These are phyloP conservation scores for Anolis sagrei DNA, from an alignment of 2,113 vertebrate species.

Conservation along the genomic window DNA sequence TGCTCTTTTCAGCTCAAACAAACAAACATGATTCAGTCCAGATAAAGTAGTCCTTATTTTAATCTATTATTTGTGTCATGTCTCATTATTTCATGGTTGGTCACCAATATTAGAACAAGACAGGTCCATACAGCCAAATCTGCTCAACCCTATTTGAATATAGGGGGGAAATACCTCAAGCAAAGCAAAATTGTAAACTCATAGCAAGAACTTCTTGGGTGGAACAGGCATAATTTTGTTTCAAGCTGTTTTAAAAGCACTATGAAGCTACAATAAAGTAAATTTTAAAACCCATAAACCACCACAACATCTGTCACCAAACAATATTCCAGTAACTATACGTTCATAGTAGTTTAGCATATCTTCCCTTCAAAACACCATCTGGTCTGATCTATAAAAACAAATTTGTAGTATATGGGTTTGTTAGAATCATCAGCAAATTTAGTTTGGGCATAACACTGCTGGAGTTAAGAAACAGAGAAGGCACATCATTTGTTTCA, in stretches of 20 bases:
- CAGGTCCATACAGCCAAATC: background rate
- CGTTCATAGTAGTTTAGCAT: slow-evolving; percentile 48
- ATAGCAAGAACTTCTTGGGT: background rate
- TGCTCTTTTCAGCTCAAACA: too few species aligned
- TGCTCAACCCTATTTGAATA: background rate
- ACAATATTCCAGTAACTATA: slow-evolving; percentile 49
- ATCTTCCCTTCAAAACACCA: slow-evolving; percentile 59
- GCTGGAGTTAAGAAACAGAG: background rate
- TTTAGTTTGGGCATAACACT: slow-evolving; percentile 8
- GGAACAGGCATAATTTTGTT: slow-evolving; percentile 24
- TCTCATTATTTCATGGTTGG: too few species aligned
- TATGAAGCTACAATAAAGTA: slow-evolving; percentile 52
- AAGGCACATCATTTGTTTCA: background rate
- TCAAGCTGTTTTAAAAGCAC: slow-evolving; percentile 34
- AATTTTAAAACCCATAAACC: slow-evolving; percentile 47
- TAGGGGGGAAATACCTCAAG: background rate
- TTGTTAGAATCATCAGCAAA: slow-evolving; percentile 38
- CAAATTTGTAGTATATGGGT: background rate
- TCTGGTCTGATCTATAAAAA: slow-evolving; percentile 62
- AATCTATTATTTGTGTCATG: too few species aligned
- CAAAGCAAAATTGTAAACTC: background rate
- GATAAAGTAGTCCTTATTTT: too few species aligned
- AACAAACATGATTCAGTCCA: too few species aligned
- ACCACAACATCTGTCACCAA: slow-evolving; percentile 57
- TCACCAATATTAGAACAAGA: background rate